Base-by-base conservation (phyloP, 2,888 invertebrate genomes). In the Strigamia transsilvanica region DNA sequence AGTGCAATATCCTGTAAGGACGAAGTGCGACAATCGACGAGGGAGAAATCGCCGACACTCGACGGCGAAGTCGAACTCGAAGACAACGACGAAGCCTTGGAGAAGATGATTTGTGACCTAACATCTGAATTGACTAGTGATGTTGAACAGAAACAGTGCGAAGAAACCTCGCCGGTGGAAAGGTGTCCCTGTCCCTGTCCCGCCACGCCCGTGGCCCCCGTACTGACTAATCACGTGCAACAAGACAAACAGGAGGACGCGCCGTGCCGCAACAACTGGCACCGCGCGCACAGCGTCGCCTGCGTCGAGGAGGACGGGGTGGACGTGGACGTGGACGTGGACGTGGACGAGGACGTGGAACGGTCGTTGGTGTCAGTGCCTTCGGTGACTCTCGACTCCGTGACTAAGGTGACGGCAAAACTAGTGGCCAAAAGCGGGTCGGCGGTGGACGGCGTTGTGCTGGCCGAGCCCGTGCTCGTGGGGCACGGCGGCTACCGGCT, bases 291-390 rank as follows among this genome's bases (percentile, higher is more conserved):
- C 18, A 3, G 21, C 21, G 15, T 23, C n/a, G 85, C 66, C n/a
- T 80, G 41, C 21, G 79, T 51, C 18, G 84, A 82, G 6, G 81
- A 41, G 38, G 82, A 79, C 66, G 79, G 80, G 7, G 83, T 73
- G 13, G 73, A 23, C n/a, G 73, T n/a, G n/a, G 32, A n/a, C 21
- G 18, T 7, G 77, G 82, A 82, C n/a, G 85, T 80, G n/a, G 82
- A 61, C n/a, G 79, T 38, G 27, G 84, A 83, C 4, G 81, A 41
- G 56, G 82, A 79, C 66, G 79, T 82, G 7, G 83, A 83, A 42
- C 34, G 83, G n/a, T 81, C 80, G 23, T 34, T 27, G 21, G 32
- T 73, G 73, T 73, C 73, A 5, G 32, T 78, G 78, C 78, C 78
- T 78, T 78, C 78, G 61, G 61, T 61, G 18, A 61, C 61, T 10